These are phyloP conservation scores for Anastrepha ludens DNA, from an alignment of 1,140 invertebrate genomes.

Conservation along the genomic window DNA sequence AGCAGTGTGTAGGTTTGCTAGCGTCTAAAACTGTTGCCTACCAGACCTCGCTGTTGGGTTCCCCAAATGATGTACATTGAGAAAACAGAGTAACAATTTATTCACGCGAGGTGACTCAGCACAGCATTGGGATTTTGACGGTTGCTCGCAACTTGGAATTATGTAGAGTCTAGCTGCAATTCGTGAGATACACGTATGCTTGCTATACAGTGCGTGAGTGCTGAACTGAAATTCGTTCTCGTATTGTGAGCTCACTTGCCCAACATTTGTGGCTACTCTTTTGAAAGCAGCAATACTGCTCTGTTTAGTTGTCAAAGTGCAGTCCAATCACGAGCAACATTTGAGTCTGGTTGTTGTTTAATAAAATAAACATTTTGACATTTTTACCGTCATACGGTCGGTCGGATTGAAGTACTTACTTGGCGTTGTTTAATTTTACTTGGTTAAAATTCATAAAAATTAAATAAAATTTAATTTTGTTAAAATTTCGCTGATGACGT, in stretches of 20 bases:
- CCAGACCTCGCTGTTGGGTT: background rate
- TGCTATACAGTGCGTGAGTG: background rate
- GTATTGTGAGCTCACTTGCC: background rate
- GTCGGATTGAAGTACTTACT: background rate
- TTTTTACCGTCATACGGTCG: background rate
- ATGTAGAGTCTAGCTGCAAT: background rate
- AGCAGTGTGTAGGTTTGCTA: slow-evolving; percentile 11
- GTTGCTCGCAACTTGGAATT: background rate
- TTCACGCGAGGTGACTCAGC: background rate
- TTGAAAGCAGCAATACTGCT: background rate
- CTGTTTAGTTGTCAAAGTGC: slow-evolving; percentile 40
- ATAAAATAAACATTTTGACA: background rate
- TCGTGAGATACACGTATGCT: slow-evolving; percentile 30
- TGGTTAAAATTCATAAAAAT: background rate
- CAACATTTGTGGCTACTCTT: slow-evolving; percentile 35
- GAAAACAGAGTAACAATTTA: background rate
- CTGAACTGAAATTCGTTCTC: background rate
- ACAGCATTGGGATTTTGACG: background rate
- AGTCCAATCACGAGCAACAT: slow-evolving; percentile 27
- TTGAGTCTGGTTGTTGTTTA: slow-evolving; percentile 23
- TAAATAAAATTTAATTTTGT: background rate
- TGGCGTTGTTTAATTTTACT: background rate
- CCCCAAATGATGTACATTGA: background rate
- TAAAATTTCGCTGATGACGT: slow-evolving; percentile 18
- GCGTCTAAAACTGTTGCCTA: slow-evolving; percentile 23